Base-by-base conservation (phyloP, 1,140 invertebrate genomes). In the Sesamia nonagrioides region DNA sequence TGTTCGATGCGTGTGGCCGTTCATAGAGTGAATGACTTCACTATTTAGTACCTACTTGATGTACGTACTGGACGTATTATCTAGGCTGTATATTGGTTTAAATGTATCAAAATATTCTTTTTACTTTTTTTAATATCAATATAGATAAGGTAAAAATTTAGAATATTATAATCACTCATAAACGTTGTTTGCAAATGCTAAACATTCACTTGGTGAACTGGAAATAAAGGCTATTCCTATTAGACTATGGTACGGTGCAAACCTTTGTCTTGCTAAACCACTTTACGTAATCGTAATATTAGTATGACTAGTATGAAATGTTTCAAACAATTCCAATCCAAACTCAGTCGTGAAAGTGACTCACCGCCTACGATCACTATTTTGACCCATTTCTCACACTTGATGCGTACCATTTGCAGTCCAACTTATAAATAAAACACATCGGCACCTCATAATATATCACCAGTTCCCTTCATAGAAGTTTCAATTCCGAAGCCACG, bases 371-470 rank as follows among this genome's bases (percentile, higher is more conserved):
- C 40, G 21, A 48, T 42, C 61, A 21, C n/a, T 66, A 37, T 66
- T 66, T 58, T 69, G 42, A 69, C 66, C 66, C 66, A 69, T 69
- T 69, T 69, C 66, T 48, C 66, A 69, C 66, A 69, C 66, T 69
- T 69, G 66, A 69, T 27, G 37, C 37, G 37, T 48, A 69, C 66
- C 66, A 69, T 69, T 69, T 69, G 66, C 66, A 45, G 66, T 69
- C 13, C 42, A 69, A 50, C 45, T 69, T 69, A 69, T 69, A 69
- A 69, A 69, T 69, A 69, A 69, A 69, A 69, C 42, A 69, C 45
- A 17, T 40, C n/a, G n/a, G 37, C 37, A 40, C 60, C 6, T 50
- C 7, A 21, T 69, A 33, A 15, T 48, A 45, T 69, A 66, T 18
- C 17, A 21, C n/a, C 37, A 63, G 17, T 63, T 63, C 60, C 61